phyloP scores from a whole-genome alignment of 2,113 vertebrate genomes.

The Poicephalus gulielmi region DNA sequence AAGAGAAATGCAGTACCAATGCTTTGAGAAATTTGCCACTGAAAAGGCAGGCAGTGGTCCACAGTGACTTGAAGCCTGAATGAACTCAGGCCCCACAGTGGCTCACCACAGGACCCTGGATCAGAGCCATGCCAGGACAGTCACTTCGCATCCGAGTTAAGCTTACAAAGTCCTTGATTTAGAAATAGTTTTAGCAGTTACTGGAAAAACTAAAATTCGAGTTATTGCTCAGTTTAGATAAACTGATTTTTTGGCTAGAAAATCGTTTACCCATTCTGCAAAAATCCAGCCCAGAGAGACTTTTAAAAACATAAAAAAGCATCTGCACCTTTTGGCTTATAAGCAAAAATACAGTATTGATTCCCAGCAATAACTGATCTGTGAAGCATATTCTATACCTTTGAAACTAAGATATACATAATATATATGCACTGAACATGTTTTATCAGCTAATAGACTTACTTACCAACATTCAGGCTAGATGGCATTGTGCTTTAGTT shows the following conservation, averaged over 20 bases:
- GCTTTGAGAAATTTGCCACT: not conserved
- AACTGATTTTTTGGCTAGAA: not conserved
- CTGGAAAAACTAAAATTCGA: not conserved
- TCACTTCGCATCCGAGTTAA: not conserved
- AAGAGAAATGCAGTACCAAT: not conserved
- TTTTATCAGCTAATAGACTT: constrained; percentile 23
- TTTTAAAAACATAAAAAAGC: constrained; percentile 1
- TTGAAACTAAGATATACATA: not conserved
- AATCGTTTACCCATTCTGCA: not conserved
- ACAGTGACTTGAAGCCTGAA: not conserved
- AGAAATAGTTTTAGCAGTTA: not conserved
- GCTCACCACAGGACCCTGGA: not conserved
- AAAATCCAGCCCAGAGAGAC: not conserved
- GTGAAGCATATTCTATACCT: not conserved
- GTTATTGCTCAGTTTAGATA: not conserved
- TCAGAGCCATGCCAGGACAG: not conserved
- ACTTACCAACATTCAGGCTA: constrained; percentile 68
- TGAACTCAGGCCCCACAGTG: not conserved
- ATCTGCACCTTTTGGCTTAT: not conserved
- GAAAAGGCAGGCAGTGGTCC: not conserved
- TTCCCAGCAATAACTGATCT: not conserved
- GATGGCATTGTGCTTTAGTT: constrained; percentile 25
- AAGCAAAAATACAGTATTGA: not conserved
- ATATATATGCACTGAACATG: not conserved
- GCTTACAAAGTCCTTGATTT: not conserved